Evolutionary conservation across 1,140 invertebrate species (phyloP), one percentile per base, ranked within the genome.

Genomic region (Myzus persicae): DNA sequence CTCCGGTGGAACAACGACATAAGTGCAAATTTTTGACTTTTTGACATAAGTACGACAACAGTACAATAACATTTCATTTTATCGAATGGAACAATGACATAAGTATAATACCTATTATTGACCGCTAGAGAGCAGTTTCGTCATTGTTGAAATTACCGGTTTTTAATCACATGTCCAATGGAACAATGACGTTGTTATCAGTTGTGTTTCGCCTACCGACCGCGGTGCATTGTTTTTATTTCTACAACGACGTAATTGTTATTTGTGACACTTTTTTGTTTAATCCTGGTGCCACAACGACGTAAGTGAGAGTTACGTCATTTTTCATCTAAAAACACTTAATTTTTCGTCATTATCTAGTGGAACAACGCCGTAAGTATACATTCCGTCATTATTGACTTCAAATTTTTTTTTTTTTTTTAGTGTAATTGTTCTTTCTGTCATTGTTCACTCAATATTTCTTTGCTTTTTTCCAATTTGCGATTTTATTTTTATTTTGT

Each of bases 391-490:
- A 44, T 44, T 85, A 18, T 42, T 85, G 40, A 85, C 84, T 85
- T 44, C 84, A 85, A 85, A 44, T 5, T 85, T 31, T 85, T 31
- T 18, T 85, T 44, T 31, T 85, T 44, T 85, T 85, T 85, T 18
- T 44, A 85, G 42, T 85, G 84, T 44, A 85, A 85, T 18, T 85
- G 84, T 42, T 85, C 84, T 44, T 85, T 85, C 40, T 85, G 84
- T 44, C 84, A 85, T 85, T 85, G 38, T 85, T 85, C 84, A 85
- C 84, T 44, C 26, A 85, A 85, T 85, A 85, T 85, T 85, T 85
- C 42, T 44, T 85, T 85, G 9, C 84, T 85, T 44, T 44, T 85
- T 85, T 11, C 42, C 40, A 85, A 85, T 59, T 42, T 31, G 40
- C 42, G 26, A 85, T 44, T 31, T 85, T 85, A 44, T 85, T 42